Evolutionary conservation across 2,797 vertebrate species (phyloP), one percentile per base, ranked within the genome.

Genomic region (Myripristis jacobus): DNA sequence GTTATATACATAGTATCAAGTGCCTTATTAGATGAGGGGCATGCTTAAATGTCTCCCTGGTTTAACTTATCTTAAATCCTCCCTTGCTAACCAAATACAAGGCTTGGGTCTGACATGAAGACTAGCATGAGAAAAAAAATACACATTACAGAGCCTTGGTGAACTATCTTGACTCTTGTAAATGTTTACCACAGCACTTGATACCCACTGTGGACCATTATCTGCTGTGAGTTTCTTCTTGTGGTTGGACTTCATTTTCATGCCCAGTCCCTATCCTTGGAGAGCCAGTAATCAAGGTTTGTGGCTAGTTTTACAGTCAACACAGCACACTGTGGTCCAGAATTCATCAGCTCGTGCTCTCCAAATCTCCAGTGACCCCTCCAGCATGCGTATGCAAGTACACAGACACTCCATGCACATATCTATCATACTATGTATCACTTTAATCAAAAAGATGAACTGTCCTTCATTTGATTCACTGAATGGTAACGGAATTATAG

Each of bases 261-360:
- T 67, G 72, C 72, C 51, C 56, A 67, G 72, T 54, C 57, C 51
- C 43, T 54, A 50, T 66, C 72, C 72, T 62, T 55, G 56, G 57
- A 60, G 71, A 61, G 63, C 21, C 55, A 46, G 56, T 38, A 74
- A 74, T 74, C 55, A 74, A 52, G 62, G 55, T 22, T 47, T 66
- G 71, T 74, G 62, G 71, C 46, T 27, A 29, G 29, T 48, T 61
- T 50, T 64, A 36, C 51, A 55, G 60, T 56, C 36, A 62, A 62
- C 25, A 38, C 58, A 62, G 57, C 27, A 19, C 7, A 24, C 50
- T 61, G 67, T 21, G 41, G 51, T 63, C 43, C 52, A 36, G 51
- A 16, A 63, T 38, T 63, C 22, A 63, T 63, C 51, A 63, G 19
- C 21, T 18, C 36, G 18, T 38, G n/a, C 61, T 66, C 38, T 66